These are phyloP conservation scores for Parelbella ahira DNA, from an alignment of 2,888 invertebrate genomes.

Conservation along the genomic window DNA sequence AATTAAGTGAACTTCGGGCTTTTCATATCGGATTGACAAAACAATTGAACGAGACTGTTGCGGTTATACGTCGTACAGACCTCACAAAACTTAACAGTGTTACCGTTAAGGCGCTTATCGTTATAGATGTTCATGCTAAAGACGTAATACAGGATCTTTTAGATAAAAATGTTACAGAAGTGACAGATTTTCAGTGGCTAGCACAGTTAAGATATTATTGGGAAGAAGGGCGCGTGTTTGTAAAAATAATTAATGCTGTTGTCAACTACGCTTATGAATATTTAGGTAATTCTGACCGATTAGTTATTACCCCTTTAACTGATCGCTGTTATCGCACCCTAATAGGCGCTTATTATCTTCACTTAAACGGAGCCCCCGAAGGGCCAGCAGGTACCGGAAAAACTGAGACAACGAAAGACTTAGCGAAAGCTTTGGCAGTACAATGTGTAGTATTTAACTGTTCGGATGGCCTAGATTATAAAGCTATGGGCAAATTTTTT, in stretches of 20 bases:
- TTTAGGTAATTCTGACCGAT: constrained; percentile 88
- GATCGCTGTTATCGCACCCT: constrained; percentile 91
- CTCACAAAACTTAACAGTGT: constrained; percentile 86
- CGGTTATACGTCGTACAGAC: constrained; percentile 85
- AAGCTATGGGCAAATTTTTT: constrained; percentile 92
- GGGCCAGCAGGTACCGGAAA: constrained; percentile 94
- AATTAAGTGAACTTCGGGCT: constrained; percentile 74
- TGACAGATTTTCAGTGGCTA: constrained; percentile 91
- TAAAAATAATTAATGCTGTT: constrained; percentile 89
- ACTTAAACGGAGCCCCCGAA: constrained; percentile 92
- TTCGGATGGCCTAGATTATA: constrained; percentile 91
- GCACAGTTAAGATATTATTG: constrained; percentile 91
- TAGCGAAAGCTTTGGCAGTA: constrained; percentile 94
- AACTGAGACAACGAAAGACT: constrained; percentile 95
- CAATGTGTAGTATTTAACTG: constrained; percentile 95
- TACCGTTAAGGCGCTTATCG: constrained; percentile 90
- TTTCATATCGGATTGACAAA: constrained; percentile 78
- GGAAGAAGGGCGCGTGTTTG: constrained; percentile 84
- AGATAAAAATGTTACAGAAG: constrained; percentile 82
- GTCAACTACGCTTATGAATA: constrained; percentile 92
- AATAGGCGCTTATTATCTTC: constrained; percentile 90
- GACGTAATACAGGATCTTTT: constrained; percentile 87
- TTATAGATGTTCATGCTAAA: constrained; percentile 92
- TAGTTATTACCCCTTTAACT: constrained; percentile 88
- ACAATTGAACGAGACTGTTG: constrained; percentile 87